Conservation (phyloP, 2,888 invertebrate species). For the Leptopterna dolabrata region DNA sequence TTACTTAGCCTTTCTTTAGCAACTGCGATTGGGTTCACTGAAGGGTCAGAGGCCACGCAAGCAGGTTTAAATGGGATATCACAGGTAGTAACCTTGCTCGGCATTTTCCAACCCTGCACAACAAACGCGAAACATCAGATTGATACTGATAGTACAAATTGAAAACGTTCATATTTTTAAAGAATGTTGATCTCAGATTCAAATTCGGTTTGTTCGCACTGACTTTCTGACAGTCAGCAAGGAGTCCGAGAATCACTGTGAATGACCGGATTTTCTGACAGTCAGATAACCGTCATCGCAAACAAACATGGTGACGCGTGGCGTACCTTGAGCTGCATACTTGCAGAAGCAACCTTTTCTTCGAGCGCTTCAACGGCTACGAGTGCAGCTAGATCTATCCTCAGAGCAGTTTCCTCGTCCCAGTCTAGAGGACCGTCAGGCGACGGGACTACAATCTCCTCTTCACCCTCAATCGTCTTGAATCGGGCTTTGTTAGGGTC, state of each 20-base stretch:
- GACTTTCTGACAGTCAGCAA: no score
- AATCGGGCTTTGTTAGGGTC: slow-evolving; percentile 49
- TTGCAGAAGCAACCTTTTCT: slow-evolving; percentile 87
- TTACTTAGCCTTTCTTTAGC: slow-evolving; percentile 80
- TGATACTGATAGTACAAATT: no score
- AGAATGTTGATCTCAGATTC: no score
- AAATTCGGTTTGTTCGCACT: no score
- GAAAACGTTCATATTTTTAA: no score
- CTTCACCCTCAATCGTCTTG: slow-evolving; percentile 75
- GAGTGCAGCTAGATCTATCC: slow-evolving; percentile 84
- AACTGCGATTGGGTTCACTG: slow-evolving; percentile 71
- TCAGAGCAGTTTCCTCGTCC: slow-evolving; percentile 77
- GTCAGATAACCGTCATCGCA: no score
- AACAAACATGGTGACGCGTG: no score
- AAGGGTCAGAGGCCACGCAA: slow-evolving; percentile 64
- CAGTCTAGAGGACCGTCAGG: slow-evolving; percentile 71
- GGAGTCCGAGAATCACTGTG: no score
- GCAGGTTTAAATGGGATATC: slow-evolving; percentile 68
- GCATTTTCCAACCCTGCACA: slow-evolving; percentile 79
- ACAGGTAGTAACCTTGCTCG: slow-evolving; percentile 73
- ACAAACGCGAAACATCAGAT: background rate
- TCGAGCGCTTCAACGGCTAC: slow-evolving; percentile 88
- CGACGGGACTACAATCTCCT: slow-evolving; percentile 67
- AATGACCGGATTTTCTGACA: no score
- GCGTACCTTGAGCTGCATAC: slow-evolving; percentile 83